Conservation (phyloP, 2,797 vertebrate genomes). For the Macropus fuliginosus region DNA sequence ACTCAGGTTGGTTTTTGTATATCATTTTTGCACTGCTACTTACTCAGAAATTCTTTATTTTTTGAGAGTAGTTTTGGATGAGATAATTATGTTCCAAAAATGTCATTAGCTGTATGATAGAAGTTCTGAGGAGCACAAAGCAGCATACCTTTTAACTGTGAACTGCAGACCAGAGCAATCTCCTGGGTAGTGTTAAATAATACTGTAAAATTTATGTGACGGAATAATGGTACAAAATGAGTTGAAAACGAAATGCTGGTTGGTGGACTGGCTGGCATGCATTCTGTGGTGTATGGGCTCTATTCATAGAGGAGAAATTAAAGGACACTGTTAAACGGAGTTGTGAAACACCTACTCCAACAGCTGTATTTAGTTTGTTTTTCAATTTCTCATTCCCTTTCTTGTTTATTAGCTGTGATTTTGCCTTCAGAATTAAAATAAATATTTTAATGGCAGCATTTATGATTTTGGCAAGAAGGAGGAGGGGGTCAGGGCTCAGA, state of each 20-base stretch:
- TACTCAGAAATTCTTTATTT: not conserved
- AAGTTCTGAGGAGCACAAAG: not conserved
- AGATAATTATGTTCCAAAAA: not conserved
- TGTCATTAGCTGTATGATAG: not conserved
- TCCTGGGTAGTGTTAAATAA: conserved; percentile 82
- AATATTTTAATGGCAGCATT: conserved; percentile 88
- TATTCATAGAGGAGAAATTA: conserved; percentile 88
- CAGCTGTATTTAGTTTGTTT: conserved; percentile 91
- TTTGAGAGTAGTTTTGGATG: conserved; percentile 18
- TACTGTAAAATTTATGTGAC: conserved; percentile 80
- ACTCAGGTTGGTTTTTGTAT: not conserved
- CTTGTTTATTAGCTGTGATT: conserved; percentile 92
- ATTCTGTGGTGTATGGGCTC: conserved; percentile 80
- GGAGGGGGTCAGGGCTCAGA: conserved; percentile 49
- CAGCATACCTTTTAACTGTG: conserved; percentile 31
- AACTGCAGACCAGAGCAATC: conserved; percentile 26
- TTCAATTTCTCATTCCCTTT: conserved; percentile 87
- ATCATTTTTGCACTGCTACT: conserved; percentile 1
- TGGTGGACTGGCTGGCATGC: conserved; percentile 70
- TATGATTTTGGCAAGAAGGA: conserved; percentile 81
- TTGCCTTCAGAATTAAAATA: conserved; percentile 89
- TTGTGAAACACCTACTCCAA: conserved; percentile 88
- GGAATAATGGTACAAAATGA: conserved; percentile 79
- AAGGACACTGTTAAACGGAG: conserved; percentile 87
- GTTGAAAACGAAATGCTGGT: conserved; percentile 58